Percentiles rank a stretch among this genome's conserved stretches.
phyloP scores from a whole-genome alignment of 1,140 invertebrate genomes.

The Achroia grisella region DNA sequence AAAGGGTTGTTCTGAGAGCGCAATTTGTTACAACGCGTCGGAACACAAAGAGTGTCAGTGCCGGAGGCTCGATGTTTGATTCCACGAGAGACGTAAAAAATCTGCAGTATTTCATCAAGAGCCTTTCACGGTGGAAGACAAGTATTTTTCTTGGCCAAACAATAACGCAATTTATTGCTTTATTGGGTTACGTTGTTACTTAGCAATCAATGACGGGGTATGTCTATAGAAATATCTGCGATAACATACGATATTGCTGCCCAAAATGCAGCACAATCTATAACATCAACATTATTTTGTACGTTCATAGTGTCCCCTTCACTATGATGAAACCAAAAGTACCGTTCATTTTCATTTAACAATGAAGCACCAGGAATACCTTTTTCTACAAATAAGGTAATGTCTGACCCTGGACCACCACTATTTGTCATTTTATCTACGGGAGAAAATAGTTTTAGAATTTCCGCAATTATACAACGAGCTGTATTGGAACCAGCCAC shows the following conservation, averaged over 20 bases:
- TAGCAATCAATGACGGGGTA: slow-evolving; percentile 28
- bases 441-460: slow-evolving; percentile 72
- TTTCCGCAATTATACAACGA: slow-evolving; percentile 77
- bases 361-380: slow-evolving; percentile 82
- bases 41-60: slow-evolving; percentile 9
- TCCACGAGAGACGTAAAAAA: neutral
- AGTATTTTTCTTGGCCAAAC: no score
- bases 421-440: slow-evolving; percentile 50
- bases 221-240: slow-evolving; percentile 78
- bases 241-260: slow-evolving; percentile 80
- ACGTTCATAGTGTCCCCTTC: slow-evolving; percentile 84
- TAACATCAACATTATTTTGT: slow-evolving; percentile 76
- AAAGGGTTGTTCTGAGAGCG: slow-evolving; percentile 6
- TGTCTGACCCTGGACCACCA: slow-evolving; percentile 77
- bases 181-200: no score
- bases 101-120: neutral
- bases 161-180: no score
- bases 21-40: slow-evolving; percentile 2
- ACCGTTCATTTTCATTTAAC: slow-evolving; percentile 78
- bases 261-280: slow-evolving; percentile 80
- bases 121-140: slow-evolving; percentile 47
- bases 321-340: slow-evolving; percentile 87
- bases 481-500: slow-evolving; percentile 76
- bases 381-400: slow-evolving; percentile 74
- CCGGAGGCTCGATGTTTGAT: slow-evolving; percentile 12